These are phyloP conservation scores for Conomelus anceps DNA, from an alignment of 2,888 invertebrate species.

Conservation along the genomic window DNA sequence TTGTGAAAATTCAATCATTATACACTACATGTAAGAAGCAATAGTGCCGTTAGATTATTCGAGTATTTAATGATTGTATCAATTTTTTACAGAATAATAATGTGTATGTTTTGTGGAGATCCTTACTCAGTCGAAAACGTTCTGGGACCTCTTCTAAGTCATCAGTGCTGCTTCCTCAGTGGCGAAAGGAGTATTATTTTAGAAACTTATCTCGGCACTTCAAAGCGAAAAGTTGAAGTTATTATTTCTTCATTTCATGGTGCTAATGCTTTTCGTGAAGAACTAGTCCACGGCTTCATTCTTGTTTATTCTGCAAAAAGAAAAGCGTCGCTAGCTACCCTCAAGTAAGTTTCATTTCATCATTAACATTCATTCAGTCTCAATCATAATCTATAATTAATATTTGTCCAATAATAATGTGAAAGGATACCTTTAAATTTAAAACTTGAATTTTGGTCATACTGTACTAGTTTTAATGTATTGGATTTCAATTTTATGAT, in stretches of 20 bases:
- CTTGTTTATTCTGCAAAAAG: conserved; percentile 91
- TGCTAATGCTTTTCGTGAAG: conserved; percentile 84
- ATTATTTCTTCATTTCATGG: conserved; percentile 92
- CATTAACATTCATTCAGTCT: neutral
- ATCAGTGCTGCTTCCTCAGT: conserved; percentile 78
- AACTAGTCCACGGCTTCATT: conserved; percentile 90
- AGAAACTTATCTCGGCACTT: conserved; percentile 86
- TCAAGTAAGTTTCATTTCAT: conserved; percentile 57
- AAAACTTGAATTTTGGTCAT: no score
- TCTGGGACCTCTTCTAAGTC: conserved; percentile 76
- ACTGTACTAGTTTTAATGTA: no score
- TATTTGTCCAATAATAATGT: conserved; percentile 26
- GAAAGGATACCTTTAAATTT: no score
- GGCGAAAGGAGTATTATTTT: conserved; percentile 82
- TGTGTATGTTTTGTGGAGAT: conserved; percentile 96
- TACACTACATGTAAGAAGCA: no score
- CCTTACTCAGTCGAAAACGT: conserved; percentile 86
- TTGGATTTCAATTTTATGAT: no score
- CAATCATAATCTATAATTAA: neutral
- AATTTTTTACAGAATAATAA: conserved; percentile 61
- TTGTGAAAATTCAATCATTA: no score
- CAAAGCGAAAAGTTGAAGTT: conserved; percentile 82
- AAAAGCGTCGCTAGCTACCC: conserved; percentile 86
- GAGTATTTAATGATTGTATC: neutral
- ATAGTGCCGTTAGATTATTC: neutral